Conservation (phyloP, 1,140 invertebrate species). For the Pseudomyrmex pallidus region DNA sequence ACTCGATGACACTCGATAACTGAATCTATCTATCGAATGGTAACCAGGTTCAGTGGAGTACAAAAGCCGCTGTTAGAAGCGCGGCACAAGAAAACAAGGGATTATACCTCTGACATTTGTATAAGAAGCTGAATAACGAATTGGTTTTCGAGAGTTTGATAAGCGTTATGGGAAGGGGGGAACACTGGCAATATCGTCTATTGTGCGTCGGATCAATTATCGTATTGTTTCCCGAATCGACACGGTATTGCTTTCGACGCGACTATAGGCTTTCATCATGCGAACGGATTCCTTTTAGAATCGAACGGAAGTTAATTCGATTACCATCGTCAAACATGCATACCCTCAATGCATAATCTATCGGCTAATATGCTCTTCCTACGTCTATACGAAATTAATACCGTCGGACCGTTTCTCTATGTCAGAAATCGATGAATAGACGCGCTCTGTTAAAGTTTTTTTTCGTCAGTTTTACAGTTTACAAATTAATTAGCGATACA, state of each 20-base stretch:
- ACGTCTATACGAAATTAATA: constrained; percentile 30
- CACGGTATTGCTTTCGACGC: constrained; percentile 51
- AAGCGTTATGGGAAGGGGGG: not conserved
- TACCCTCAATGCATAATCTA: constrained; percentile 49
- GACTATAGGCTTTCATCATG: constrained; percentile 44
- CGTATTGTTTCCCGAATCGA: constrained; percentile 49
- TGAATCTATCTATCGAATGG: constrained; percentile 45
- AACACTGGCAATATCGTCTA: constrained; percentile 23
- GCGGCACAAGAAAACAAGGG: constrained; percentile 42
- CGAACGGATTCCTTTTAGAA: constrained; percentile 47
- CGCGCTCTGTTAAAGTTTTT: too few relatives aligned
- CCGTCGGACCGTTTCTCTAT: constrained; percentile 12
- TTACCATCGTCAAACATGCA: constrained; percentile 38
- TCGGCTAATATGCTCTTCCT: constrained; percentile 39
- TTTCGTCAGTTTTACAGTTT: too few relatives aligned
- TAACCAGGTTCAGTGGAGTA: constrained; percentile 46
- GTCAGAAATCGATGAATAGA: constrained; percentile 5
- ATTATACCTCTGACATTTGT: constrained; percentile 54
- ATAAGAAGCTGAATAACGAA: constrained; percentile 54
- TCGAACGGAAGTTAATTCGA: constrained; percentile 51
- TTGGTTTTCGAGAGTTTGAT: constrained; percentile 42
- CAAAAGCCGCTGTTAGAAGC: constrained; percentile 22
- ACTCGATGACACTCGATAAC: constrained; percentile 59
- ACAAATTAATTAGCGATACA: not conserved
- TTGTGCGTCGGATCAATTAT: constrained; percentile 54